Evolutionary conservation across 2,113 vertebrate genomes (phyloP).

Genomic region (Tichodroma muraria): DNA sequence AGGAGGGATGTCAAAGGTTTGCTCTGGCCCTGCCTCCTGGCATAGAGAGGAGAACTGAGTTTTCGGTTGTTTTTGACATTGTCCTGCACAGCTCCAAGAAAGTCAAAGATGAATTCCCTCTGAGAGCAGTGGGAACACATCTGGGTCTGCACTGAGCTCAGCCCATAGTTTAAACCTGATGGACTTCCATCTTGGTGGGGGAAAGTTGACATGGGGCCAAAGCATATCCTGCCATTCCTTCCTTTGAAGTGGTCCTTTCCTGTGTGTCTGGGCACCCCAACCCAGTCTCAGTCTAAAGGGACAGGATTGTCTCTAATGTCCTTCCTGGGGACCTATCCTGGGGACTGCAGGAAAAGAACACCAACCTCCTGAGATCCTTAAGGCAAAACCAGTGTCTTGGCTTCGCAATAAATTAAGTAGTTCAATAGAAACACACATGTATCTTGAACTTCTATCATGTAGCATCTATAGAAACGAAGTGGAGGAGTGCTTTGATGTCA

Average conservation of each 20-base stretch:
- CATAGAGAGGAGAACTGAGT: neutral
- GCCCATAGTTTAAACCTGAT: neutral
- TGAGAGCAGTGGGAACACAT: neutral
- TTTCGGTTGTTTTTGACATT: neutral
- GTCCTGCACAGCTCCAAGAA: neutral
- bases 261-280: neutral
- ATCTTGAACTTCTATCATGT: neutral
- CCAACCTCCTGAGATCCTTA: neutral
- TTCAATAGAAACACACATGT: neutral
- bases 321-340: neutral
- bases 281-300: neutral
- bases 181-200: neutral
- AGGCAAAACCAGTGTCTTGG: neutral
- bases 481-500: neutral
- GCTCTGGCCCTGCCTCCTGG: neutral
- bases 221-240: neutral
- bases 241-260: neutral
- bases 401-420: neutral
- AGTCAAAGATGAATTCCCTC: neutral
- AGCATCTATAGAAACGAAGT: neutral
- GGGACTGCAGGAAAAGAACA: neutral
- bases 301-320: neutral
- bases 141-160: neutral
- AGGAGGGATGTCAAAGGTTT: neutral
- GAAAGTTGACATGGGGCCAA: accelerated